A percentile compares a stretch with the other conserved stretches of the same genome.
Evolutionary conservation across 2,113 vertebrate genomes (phyloP).

Genomic region (Hippolais icterina): DNA sequence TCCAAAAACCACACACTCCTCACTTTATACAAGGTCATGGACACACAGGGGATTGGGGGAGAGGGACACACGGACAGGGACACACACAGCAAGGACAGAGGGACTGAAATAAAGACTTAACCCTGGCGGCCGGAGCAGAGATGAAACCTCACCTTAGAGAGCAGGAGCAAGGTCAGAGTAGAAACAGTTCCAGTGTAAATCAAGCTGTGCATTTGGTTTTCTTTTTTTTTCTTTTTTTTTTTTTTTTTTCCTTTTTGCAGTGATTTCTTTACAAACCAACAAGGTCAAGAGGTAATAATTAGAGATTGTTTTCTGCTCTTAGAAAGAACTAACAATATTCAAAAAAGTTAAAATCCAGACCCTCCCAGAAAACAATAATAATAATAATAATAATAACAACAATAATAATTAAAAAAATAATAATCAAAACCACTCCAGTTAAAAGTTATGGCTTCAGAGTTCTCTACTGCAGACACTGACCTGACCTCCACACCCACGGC

Average conservation of each 20-base stretch:
- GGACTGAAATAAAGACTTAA: background rate
- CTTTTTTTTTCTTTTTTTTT: background rate
- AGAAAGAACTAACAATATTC: constrained; percentile 74
- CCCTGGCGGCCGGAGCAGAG: constrained; percentile 6
- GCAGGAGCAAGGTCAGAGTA: constrained; percentile 70
- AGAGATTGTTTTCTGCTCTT: constrained; percentile 72
- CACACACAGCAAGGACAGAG: constrained; percentile 50
- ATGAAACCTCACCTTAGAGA: constrained; percentile 42
- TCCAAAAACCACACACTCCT: background rate
- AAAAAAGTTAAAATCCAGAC: constrained; percentile 79
- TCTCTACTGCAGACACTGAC: constrained; percentile 47
- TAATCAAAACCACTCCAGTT: constrained; percentile 76
- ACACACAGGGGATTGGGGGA: background rate
- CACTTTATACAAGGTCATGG: constrained; percentile 4
- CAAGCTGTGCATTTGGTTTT: constrained; percentile 70
- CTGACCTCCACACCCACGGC: constrained; percentile 3
- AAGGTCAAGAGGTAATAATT: constrained; percentile 80
- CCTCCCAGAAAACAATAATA: constrained; percentile 60
- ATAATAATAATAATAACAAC: background rate
- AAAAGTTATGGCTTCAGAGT: constrained; percentile 83
- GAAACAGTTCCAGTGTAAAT: constrained; percentile 82
- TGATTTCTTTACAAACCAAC: constrained; percentile 80
- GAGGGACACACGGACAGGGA: background rate
- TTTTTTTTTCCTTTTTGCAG: constrained; percentile 50
- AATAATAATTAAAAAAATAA: background rate